Base-by-base conservation (phyloP, 1,140 invertebrate genomes). In the Pogonus chalceus region DNA sequence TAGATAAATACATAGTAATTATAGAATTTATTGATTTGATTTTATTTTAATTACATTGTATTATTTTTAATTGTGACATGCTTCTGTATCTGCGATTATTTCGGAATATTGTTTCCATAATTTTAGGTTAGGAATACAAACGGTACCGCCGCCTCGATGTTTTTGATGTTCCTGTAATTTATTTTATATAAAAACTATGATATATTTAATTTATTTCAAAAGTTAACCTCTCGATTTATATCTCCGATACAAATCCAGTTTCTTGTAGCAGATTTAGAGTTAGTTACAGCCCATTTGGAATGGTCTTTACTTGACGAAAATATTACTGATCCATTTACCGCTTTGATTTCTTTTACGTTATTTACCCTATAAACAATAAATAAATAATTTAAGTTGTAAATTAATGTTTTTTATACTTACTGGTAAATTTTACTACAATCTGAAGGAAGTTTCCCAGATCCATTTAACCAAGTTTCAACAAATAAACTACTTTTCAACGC, bases 381-480 rank as follows among this genome's bases (percentile, higher is more conserved):
- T 7, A 39, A 43, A 23, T 16, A 39, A 37, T 51, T 18, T 16
- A 52, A 35, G 23, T 39, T 54, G 18, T 7, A 4, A 31, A 4
- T 31, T 7, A 4, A 52, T 56, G 23, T 31, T 2, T 21, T 22
- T 49, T 23, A 24, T 55, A 58, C 68, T 72, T 64, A 76, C 75
- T 74, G 74, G 55, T 72, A 77, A 54, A 72, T 68, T 58, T 69
- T 75, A 18, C 72, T 74, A 66, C 87, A 94, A 56, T 81, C 77
- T 0, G 84, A 87, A 18, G 80, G 79, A 37, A 89, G 68, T 48
- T 78, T 81, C 0, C 84, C 83, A 0, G 75, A 75, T 22, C 90
- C 90, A 70, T 93, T 89, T 4, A 83, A 77, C 93, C 93, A 97
- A 0, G 90, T 88, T 73, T 96, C 90, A 2, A 87, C 84, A 1